Percentiles rank a stretch among this genome's conserved stretches.
Evolutionary conservation across 2,797 vertebrate species (phyloP).

Genomic region (Philypnodon macrostomus): DNA sequence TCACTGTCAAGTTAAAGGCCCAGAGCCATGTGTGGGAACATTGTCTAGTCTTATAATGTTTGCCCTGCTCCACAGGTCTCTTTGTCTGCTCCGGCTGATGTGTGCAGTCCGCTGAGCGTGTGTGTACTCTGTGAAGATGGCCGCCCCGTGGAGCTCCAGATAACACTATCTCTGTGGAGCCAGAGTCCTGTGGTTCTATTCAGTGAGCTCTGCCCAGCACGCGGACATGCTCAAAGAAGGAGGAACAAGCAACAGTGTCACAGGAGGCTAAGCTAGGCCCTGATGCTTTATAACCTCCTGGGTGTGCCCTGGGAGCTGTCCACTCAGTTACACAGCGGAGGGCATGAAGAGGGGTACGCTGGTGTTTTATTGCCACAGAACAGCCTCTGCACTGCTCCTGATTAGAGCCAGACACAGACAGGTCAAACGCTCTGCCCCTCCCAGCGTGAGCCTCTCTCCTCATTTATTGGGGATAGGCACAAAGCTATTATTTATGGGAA

Average conservation of each 20-base stretch:
- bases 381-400: conserved; percentile 71
- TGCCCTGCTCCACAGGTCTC: conserved; percentile 48
- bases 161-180: conserved; percentile 81
- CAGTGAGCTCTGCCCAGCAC: conserved; percentile 64
- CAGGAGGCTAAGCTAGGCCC: conserved; percentile 49
- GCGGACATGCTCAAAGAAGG: conserved; percentile 72
- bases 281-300: conserved; percentile 74
- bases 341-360: conserved; percentile 43
- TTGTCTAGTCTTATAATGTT: conserved; percentile 39
- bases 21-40: conserved; percentile 23
- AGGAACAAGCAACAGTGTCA: conserved; percentile 72
- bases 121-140: conserved; percentile 64
- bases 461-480: conserved; percentile 50
- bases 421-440: conserved; percentile 58
- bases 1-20: conserved; percentile 23
- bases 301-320: conserved; percentile 39
- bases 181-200: conserved; percentile 74
- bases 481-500: conserved; percentile 46
- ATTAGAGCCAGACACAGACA: conserved; percentile 73
- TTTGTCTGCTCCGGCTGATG: conserved; percentile 56
- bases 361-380: conserved; percentile 64
- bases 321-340: conserved; percentile 1
- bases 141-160: conserved; percentile 69
- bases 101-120: conserved; percentile 49
- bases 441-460: conserved; percentile 37